Evolutionary conservation across 1,140 invertebrate species (phyloP).

Genomic region (Drosophila tani): DNA sequence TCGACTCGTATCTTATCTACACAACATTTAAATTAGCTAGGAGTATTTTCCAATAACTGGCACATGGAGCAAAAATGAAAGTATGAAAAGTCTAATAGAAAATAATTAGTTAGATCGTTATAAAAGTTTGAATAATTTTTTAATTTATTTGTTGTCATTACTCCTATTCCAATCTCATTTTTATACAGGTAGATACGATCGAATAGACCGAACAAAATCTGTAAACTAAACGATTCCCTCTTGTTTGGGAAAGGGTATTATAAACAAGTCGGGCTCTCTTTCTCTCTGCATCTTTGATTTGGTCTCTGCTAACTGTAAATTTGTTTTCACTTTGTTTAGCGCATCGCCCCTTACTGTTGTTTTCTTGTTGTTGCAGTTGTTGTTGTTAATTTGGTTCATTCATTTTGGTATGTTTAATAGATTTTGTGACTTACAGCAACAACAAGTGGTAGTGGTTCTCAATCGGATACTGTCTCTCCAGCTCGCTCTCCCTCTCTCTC

Average conservation of each 20-base stretch:
- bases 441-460: constrained; percentile 48
- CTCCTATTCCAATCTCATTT: no score
- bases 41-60: constrained; percentile 2
- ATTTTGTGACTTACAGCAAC: constrained; percentile 57
- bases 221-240: no score
- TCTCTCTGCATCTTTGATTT: constrained; percentile 41
- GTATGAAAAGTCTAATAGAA: background rate
- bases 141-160: no score
- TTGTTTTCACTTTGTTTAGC: constrained; percentile 82
- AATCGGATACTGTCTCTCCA: constrained; percentile 43
- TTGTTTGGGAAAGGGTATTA: constrained; percentile 20
- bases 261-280: constrained; percentile 29
- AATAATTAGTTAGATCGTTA: background rate
- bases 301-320: constrained; percentile 75
- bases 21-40: constrained; percentile 14
- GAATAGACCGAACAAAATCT: background rate
- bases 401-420: constrained; percentile 63
- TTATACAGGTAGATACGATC: no score
- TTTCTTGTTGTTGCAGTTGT: constrained; percentile 32
- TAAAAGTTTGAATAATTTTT: background rate
- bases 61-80: background rate
- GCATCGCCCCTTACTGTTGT: constrained; percentile 67
- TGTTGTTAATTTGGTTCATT: constrained; percentile 62
- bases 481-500: background rate
- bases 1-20: constrained; percentile 20